Percentiles rank a stretch among this genome's conserved stretches.
phyloP scores from a whole-genome alignment of 2,113 vertebrate genomes.

The Macquaria ambigua region DNA sequence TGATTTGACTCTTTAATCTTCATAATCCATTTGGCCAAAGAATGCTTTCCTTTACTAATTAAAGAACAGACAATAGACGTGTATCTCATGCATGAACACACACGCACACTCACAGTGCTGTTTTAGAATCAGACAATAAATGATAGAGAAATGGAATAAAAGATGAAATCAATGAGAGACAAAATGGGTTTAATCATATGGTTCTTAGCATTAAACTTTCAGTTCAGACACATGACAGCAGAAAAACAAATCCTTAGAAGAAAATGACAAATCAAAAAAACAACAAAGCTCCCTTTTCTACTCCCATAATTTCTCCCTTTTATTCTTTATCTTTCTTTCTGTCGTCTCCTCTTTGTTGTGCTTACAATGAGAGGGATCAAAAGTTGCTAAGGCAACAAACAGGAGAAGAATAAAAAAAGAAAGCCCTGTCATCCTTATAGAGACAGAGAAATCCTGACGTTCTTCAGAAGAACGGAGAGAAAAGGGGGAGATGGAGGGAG shows the following conservation, averaged over 20 bases:
- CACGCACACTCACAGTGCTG: not conserved
- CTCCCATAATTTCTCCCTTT: constrained; percentile 36
- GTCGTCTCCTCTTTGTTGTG: constrained; percentile 27
- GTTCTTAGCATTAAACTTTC: not conserved
- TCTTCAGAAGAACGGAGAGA: constrained; percentile 9
- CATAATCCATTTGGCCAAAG: constrained; percentile 53
- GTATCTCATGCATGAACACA: not conserved
- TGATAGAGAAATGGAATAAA: not conserved
- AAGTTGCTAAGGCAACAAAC: constrained; percentile 73
- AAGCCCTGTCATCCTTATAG: not conserved
- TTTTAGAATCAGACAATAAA: constrained; percentile 15
- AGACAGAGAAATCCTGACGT: constrained; percentile 27
- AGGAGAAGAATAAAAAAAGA: constrained; percentile 1
- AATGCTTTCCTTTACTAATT: constrained; percentile 55
- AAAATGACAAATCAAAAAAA: constrained; percentile 20
- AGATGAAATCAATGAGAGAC: not conserved
- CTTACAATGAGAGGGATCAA: constrained; percentile 52
- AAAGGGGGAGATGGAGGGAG: not conserved
- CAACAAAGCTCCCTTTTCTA: constrained; percentile 3
- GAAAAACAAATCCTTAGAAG: constrained; percentile 40
- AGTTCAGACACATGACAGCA: not conserved
- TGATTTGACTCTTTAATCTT: constrained; percentile 54
- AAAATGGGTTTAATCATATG: constrained; percentile 1
- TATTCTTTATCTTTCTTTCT: constrained; percentile 32
- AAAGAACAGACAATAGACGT: constrained; percentile 37